These are phyloP conservation scores for Pollenia griseotomentosa DNA, from an alignment of 2,888 invertebrate genomes.

Conservation along the genomic window DNA sequence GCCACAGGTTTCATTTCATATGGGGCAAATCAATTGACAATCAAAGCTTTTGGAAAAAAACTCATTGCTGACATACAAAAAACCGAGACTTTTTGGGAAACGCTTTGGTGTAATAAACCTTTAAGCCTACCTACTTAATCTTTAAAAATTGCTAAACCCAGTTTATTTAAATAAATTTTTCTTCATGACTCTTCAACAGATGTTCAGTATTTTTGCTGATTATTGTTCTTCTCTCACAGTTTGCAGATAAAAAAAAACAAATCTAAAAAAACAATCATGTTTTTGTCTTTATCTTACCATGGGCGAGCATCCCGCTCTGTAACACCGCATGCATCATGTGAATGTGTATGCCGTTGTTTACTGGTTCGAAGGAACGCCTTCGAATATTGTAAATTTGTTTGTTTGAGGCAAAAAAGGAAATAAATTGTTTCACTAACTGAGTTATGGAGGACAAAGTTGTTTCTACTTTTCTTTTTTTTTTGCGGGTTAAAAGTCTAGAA, in stretches of 20 bases:
- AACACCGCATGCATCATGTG: not conserved
- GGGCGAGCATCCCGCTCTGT: not conserved
- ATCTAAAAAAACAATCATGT: slow-evolving; percentile 5
- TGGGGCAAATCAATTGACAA: too few relatives aligned
- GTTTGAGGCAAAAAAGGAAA: slow-evolving; percentile 39
- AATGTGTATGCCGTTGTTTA: too few relatives aligned
- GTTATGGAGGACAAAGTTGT: slow-evolving; percentile 20
- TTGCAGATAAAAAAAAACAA: not conserved
- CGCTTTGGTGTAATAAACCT: not conserved
- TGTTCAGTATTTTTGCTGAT: not conserved
- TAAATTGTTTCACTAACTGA: slow-evolving; percentile 23
- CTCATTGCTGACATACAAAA: too few relatives aligned
- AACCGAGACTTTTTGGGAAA: too few relatives aligned
- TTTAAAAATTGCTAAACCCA: not conserved
- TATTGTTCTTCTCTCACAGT: not conserved
- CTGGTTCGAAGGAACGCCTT: not conserved
- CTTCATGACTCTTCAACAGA: not conserved
- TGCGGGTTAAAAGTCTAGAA: not conserved
- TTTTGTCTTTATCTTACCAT: not conserved
- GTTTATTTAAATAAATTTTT: not conserved
- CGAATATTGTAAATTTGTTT: slow-evolving; percentile 21
- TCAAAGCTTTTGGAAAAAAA: too few relatives aligned
- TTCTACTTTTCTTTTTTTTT: not conserved
- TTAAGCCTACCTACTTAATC: not conserved
- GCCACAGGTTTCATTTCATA: too few relatives aligned